Conservation (phyloP, 2,113 vertebrate species). For the Lamprologus tigripictilis region DNA sequence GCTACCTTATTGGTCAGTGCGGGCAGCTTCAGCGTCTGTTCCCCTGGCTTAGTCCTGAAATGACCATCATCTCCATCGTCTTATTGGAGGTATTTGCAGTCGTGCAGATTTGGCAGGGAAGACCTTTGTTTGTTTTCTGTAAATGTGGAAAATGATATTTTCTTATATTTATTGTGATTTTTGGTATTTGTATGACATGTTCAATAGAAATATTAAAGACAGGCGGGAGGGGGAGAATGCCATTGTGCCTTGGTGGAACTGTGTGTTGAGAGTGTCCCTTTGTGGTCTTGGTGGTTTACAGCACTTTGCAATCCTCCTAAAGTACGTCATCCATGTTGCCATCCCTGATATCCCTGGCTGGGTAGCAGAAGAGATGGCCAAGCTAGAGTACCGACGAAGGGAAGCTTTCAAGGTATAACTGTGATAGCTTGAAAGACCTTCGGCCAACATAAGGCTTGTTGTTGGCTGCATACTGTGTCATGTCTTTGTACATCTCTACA, state of each 20-base stretch:
- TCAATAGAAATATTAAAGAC: neutral
- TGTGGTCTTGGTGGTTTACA: conserved; percentile 64
- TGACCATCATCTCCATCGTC: conserved; percentile 90
- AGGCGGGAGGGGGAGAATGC: neutral
- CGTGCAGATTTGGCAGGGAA: neutral
- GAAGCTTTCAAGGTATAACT: conserved; percentile 90
- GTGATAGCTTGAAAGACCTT: conserved; percentile 61
- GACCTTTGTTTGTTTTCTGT: neutral
- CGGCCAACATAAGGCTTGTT: conserved; percentile 2
- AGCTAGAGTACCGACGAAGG: conserved; percentile 87
- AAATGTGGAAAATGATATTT: neutral
- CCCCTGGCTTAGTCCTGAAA: conserved; percentile 92
- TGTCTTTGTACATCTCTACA: neutral
- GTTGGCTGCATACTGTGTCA: neutral
- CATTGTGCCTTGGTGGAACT: neutral
- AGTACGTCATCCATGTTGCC: conserved; percentile 88
- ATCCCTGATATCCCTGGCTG: conserved; percentile 90
- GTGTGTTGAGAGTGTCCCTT: conserved; percentile 42
- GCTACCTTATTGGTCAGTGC: conserved; percentile 93
- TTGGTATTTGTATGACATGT: neutral
- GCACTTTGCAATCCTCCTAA: conserved; percentile 90
- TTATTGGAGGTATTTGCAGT: conserved; percentile 81
- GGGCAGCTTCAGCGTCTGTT: conserved; percentile 92
- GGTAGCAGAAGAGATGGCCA: conserved; percentile 96
- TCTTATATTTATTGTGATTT: neutral